Evolutionary conservation across 2,113 vertebrate genomes (phyloP), one percentile per base, ranked within the genome.

Genomic region (Seriola dumerili): DNA sequence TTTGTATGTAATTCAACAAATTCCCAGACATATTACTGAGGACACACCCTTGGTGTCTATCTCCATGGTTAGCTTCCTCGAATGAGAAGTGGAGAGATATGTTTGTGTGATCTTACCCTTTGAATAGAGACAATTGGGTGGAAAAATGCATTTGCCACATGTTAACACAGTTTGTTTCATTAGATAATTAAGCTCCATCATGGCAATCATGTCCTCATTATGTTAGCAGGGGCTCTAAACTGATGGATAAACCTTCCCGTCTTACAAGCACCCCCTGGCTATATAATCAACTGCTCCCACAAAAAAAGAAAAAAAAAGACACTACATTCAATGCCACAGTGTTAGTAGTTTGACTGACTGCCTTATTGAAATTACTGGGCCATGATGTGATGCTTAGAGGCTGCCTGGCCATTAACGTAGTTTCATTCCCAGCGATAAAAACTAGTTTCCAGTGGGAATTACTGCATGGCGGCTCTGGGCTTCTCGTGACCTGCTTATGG

Each of bases 401-500:
- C 25, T 65, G 66, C 32, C 23, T 63, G 70, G 40, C 42, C 75
- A 66, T 80, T 61, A 80, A 70, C 5, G 8, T 10, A 16, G 23
- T 55, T 80, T 71, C 68, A 75, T 64, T 89, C 73, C 78, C 63
- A 83, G 83, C 19, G 29, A 67, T 52, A 9, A 46, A 13, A 82
- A 72, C 0, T 5, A 32, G 66, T 19, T 71, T 82, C 78, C 72
- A 67, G 7, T 13, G 48, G 69, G 76, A 86, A 80, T 65, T 65
- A 72, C 75, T 13, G 68, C 36, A 25, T n/a, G 40, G 63, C 34
- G 25, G 66, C 71, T 72, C 75, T 64, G 67, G n/a, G 69, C 58
- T 86, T 65, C 44, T 86, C 48, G 0, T 91, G 91, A 90, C 93
- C 93, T 86, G 81, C 83, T 91, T 92, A 77, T 85, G 72, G 81